Conservation (phyloP, 2,888 invertebrate species). For the Zygothrica quintamaculata region DNA sequence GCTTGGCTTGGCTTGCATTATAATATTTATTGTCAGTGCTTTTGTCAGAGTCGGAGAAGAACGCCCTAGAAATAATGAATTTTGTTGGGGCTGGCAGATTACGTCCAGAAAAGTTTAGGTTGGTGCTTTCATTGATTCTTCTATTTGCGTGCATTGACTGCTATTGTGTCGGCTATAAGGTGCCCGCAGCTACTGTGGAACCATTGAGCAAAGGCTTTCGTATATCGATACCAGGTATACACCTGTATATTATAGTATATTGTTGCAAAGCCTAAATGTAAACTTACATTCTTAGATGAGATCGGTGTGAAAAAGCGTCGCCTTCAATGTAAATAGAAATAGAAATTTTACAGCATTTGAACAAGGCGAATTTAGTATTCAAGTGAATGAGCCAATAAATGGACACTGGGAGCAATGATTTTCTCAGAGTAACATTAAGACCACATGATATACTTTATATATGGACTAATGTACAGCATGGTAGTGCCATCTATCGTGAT, state of each 20-base stretch:
- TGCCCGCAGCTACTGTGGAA: constrained; percentile 68
- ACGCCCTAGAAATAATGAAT: constrained; percentile 9
- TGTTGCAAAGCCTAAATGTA: neutral
- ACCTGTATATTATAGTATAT: too few species aligned
- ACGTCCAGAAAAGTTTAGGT: neutral
- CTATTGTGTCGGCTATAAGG: constrained; percentile 56
- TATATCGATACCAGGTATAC: constrained; percentile 79
- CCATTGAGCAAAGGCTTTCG: constrained; percentile 69
- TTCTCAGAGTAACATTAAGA: constrained; percentile 84
- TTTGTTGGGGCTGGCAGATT: neutral
- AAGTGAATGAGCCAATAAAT: constrained; percentile 84
- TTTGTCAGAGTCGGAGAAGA: neutral
- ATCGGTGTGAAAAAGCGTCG: constrained; percentile 86
- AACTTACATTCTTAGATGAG: constrained; percentile 84
- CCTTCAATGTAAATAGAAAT: constrained; percentile 88
- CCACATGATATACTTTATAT: constrained; percentile 87
- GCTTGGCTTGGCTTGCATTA: neutral
- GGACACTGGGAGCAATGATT: constrained; percentile 86
- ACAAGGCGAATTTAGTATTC: constrained; percentile 86
- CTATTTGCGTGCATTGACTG: constrained; percentile 8
- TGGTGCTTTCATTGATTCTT: constrained; percentile 12
- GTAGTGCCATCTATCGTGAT: constrained; percentile 84
- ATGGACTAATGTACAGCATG: constrained; percentile 87
- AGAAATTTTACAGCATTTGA: constrained; percentile 85
- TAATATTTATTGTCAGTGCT: constrained; percentile 10